Evolutionary conservation across 2,113 vertebrate genomes (phyloP), one percentile per base, ranked within the genome.

Genomic region (Excalfactoria chinensis): DNA sequence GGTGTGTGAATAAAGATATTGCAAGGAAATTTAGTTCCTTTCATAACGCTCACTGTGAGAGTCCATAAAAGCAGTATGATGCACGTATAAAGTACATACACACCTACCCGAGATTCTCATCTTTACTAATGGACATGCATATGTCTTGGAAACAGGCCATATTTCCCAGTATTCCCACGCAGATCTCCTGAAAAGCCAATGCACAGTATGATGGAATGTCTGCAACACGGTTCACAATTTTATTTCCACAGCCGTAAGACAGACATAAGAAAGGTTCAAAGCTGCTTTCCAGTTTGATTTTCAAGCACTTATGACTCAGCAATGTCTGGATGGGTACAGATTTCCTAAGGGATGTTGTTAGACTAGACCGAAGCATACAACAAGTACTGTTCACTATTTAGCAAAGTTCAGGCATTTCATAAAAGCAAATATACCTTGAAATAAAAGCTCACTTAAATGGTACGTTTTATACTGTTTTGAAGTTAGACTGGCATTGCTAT

Each of bases 81-180:
- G 35, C 16, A 18, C 0, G 5, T 22, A 40, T 19, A 82, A 70
- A 89, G n/a, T 69, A 66, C 17, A 48, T 9, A 60, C 14, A 79
- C 43, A 97, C 98, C 95, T 95, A 99, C 99, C 98, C 98, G 32
- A 99, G 97, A 94, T 98, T 98, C 84, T 98, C 97, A 91, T 99
- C 98, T 91, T 97, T 98, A 95, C 98, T 99, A 51, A 99, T 98
- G 88, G 98, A 97, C 91, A 97, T 70, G 95, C 99, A 99, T 30
- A 99, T 98, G 34, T 99, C 98, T 88, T 98, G 98, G 95, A 99
- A 99, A 97, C 99, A 99, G 78, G 98, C 98, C 97, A 99, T 99
- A 83, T 99, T 99, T 35, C 99, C 99, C 51, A 99, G 97, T 96
- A 99, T 99, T 93, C 99, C 99, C 75, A 99, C 98, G 92, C 99